phyloP scores from a whole-genome alignment of 2,797 vertebrate species.

The Microctenopoma steveboyesi region DNA sequence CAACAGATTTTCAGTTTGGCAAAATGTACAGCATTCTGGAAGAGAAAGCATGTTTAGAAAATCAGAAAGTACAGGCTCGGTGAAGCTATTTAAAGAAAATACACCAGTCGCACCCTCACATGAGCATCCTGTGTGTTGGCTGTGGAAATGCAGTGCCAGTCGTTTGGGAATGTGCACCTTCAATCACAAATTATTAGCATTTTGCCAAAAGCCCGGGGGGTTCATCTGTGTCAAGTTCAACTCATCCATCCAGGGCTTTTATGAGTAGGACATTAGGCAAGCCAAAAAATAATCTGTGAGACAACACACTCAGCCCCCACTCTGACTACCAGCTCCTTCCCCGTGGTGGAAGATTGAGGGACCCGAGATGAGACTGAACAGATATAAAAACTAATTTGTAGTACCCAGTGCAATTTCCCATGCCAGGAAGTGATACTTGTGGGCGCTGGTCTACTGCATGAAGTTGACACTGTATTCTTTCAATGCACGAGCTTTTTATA shows the following conservation, averaged over 20 bases:
- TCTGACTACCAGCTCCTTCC: conserved; percentile 48
- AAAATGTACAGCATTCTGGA: conserved; percentile 8
- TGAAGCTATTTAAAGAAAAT: conserved; percentile 23
- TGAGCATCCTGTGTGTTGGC: background rate
- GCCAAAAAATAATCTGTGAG: conserved; percentile 51
- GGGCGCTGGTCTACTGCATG: conserved; percentile 25
- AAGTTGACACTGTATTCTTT: conserved; percentile 40
- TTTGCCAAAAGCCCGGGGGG: conserved; percentile 56
- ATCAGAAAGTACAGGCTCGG: conserved; percentile 13
- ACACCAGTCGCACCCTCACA: conserved; percentile 21
- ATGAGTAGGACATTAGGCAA: conserved; percentile 64
- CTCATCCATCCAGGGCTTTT: conserved; percentile 64
- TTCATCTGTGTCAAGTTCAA: conserved; percentile 61
- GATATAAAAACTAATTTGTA: conserved; percentile 71
- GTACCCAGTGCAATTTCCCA: conserved; percentile 61
- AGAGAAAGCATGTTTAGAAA: conserved; percentile 23
- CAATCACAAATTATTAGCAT: conserved; percentile 63
- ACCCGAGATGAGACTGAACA: conserved; percentile 49
- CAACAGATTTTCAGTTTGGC: conserved; percentile 5
- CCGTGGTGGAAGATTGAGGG: conserved; percentile 50
- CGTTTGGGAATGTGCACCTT: conserved; percentile 48
- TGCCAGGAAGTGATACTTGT: conserved; percentile 60
- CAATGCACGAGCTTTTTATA: conserved; percentile 48
- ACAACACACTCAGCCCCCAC: conserved; percentile 46
- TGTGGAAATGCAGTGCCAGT: conserved; percentile 22